Conservation (phyloP, 2,888 invertebrate species). For the Apoderus coryli region DNA sequence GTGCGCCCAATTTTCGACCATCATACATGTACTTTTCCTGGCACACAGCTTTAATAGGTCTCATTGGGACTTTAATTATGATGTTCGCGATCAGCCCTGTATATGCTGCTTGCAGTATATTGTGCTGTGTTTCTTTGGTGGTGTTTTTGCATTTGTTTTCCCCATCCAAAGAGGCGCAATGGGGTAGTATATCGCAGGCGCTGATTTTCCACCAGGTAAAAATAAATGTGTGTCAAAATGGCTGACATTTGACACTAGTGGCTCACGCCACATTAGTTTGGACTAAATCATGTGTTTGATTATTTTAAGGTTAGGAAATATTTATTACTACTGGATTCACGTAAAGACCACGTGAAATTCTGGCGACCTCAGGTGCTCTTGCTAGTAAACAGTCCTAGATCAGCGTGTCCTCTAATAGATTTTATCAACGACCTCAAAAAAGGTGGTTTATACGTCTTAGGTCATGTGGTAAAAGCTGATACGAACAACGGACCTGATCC, state of each 20-base stretch:
- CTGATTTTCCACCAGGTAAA: constrained; percentile 96
- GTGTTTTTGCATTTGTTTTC: constrained; percentile 81
- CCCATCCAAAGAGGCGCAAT: constrained; percentile 65
- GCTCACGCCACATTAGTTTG: too few species aligned
- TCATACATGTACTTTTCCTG: constrained; percentile 93
- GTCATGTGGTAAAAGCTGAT: constrained; percentile 58
- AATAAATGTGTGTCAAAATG: too few species aligned
- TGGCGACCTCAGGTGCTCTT: constrained; percentile 96
- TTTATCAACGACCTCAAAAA: constrained; percentile 98
- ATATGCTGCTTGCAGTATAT: constrained; percentile 77
- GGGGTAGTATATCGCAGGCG: constrained; percentile 99
- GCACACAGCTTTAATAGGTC: constrained; percentile 78
- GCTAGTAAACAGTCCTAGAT: constrained; percentile 81
- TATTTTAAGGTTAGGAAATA: constrained; percentile 60
- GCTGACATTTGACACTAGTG: too few species aligned
- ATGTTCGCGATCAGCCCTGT: constrained; percentile 91
- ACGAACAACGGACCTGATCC: constrained; percentile 45
- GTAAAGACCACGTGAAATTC: constrained; percentile 97
- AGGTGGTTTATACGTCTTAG: constrained; percentile 75
- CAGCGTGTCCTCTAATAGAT: constrained; percentile 81
- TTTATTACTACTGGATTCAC: constrained; percentile 81
- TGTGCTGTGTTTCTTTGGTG: constrained; percentile 71
- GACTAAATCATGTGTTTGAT: too few species aligned
- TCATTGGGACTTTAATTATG: constrained; percentile 75
- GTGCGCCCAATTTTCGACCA: constrained; percentile 97